Conservation (phyloP, 1,140 invertebrate species). For the Zaprionus camerounensis region DNA sequence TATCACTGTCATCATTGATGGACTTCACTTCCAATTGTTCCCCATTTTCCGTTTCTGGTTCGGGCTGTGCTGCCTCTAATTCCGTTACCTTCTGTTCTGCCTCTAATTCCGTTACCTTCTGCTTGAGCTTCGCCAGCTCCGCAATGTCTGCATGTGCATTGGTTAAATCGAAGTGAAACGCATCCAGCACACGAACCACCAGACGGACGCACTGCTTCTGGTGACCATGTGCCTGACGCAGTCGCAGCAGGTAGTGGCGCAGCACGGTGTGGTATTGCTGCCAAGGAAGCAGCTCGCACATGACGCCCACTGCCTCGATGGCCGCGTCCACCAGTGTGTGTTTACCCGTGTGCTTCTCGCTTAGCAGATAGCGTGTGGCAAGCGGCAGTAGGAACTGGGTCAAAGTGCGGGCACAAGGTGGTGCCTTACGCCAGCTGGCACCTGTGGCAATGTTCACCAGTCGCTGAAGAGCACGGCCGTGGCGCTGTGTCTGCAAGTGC, state of each 20-base stretch:
- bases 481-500: conserved; percentile 93
- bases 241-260: conserved; percentile 91
- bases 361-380: conserved; percentile 91
- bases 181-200: conserved; percentile 93
- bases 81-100: conserved; percentile 42
- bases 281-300: conserved; percentile 93
- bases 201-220: conserved; percentile 94
- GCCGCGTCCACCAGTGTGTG: conserved; percentile 94
- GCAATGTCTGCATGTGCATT: conserved; percentile 85
- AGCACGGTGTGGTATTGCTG: conserved; percentile 92
- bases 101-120: conserved; percentile 36
- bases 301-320: conserved; percentile 89
- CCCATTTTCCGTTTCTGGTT: conserved; percentile 58
- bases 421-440: conserved; percentile 49
- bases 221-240: conserved; percentile 89
- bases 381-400: conserved; percentile 94
- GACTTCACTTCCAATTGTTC: conserved; percentile 63
- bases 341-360: conserved; percentile 90
- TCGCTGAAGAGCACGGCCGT: conserved; percentile 89
- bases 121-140: conserved; percentile 46
- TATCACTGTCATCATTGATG: conserved; percentile 45
- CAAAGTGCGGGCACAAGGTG: conserved; percentile 88
- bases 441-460: conserved; percentile 58
- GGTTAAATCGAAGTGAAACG: conserved; percentile 96
- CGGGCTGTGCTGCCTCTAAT: conserved; percentile 36